Percentiles rank a stretch among this genome's conserved stretches.
Conservation (phyloP, 2,113 vertebrate species). For the Trematomus loennbergii region DNA sequence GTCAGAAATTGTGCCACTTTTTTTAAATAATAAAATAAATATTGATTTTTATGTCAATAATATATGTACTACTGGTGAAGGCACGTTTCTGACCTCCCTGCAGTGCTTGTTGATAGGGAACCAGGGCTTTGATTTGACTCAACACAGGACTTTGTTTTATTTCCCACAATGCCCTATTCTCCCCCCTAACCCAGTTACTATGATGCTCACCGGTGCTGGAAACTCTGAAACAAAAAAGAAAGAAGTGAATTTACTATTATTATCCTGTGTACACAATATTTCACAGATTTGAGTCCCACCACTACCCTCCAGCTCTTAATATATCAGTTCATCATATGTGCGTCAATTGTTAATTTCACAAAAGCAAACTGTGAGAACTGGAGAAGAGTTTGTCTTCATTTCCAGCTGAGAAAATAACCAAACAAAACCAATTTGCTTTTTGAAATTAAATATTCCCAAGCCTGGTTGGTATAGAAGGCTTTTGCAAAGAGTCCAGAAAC, state of each 20-base stretch:
- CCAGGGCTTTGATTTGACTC: constrained; percentile 10
- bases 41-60: too few relatives aligned
- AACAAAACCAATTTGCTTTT: not conserved
- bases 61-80: too few relatives aligned
- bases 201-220: constrained; percentile 20
- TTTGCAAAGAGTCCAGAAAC: not conserved
- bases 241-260: too few relatives aligned
- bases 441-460: not conserved
- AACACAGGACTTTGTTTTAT: constrained; percentile 32
- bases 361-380: not conserved
- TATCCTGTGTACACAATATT: not conserved
- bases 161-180: constrained; percentile 46
- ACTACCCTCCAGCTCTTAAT: too few relatives aligned
- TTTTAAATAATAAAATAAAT: too few relatives aligned
- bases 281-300: not conserved
- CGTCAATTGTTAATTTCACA: not conserved
- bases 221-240: not conserved
- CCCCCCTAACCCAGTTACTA: constrained; percentile 44
- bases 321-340: not conserved
- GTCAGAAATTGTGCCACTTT: too few relatives aligned
- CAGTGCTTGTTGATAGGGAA: constrained; percentile 26
- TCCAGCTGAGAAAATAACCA: not conserved
- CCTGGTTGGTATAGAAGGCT: not conserved
- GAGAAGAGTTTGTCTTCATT: not conserved
- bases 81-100: not conserved